Conservation (phyloP, 2,113 vertebrate genomes). For the Tragelaphus scriptus region DNA sequence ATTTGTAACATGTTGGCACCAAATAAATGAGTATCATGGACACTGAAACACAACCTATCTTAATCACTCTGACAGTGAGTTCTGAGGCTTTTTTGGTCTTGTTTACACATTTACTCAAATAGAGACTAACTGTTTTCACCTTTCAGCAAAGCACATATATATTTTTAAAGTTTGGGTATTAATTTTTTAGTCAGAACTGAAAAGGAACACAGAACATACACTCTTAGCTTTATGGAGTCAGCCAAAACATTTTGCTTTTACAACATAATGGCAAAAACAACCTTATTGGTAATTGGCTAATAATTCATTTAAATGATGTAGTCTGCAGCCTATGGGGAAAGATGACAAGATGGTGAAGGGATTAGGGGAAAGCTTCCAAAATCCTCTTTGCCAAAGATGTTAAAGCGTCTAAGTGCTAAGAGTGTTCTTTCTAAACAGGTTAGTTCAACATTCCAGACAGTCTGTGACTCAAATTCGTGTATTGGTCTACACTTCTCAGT, state of each 20-base stretch:
- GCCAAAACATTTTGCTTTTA: not conserved
- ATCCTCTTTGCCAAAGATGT: not conserved
- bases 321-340: not conserved
- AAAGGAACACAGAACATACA: not conserved
- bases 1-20: not conserved
- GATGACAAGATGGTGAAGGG: not conserved
- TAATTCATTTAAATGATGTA: not conserved
- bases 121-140: not conserved
- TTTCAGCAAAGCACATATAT: not conserved
- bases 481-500: not conserved
- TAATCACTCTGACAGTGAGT: not conserved
- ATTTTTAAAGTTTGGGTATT: not conserved
- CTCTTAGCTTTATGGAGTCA: not conserved
- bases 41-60: not conserved
- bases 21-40: not conserved
- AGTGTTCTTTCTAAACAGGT: not conserved
- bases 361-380: slow-evolving; percentile 20
- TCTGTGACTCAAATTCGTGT: not conserved
- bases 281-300: not conserved
- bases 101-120: not conserved
- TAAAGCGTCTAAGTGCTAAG: not conserved
- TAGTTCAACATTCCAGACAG: slow-evolving; percentile 4
- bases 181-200: not conserved
- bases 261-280: not conserved
- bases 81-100: not conserved